Base-by-base conservation (phyloP, 1,140 invertebrate genomes). In the Schlechtendalia chinensis region DNA sequence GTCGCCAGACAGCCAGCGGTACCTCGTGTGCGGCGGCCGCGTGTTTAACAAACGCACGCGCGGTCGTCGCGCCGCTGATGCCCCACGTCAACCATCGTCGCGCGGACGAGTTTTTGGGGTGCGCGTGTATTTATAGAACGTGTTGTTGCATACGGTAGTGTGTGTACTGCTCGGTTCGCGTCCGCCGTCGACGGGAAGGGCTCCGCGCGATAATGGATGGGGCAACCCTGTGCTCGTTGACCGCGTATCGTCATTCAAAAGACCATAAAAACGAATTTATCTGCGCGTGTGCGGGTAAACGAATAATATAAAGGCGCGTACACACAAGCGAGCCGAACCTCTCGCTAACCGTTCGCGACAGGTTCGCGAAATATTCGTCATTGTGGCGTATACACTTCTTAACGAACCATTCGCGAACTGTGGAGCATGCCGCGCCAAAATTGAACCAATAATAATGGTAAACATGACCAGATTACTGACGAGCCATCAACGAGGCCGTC, bases 251-350 rank as follows among this genome's bases (percentile, higher is more conserved):
- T 47, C 58, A 58, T 79, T 79, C 53, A 79, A 79, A 79, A 79
- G 22, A 24, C 24, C 75, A 58, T 79, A 79, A 79, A 79, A 79
- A 79, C 24, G 53, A 63, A 61, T 61, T 79, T 61, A 79, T 79
- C 24, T 63, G 53, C 54, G 29, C 8, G 19, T 75, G 12, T 39
- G 29, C n/a, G 50, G 71, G 50, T 56, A n/a, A 11, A 32, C 53
- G 1, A 74, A 50, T 45, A 45, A 50, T 50, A 24, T 50, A 50
- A 24, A n/a, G n/a, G n/a, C n/a, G n/a, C n/a, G n/a, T n/a, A n/a
- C n/a, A n/a, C n/a, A n/a, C n/a, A n/a, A n/a, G n/a, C n/a, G n/a
- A n/a, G n/a, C n/a, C n/a, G n/a, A n/a, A n/a, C n/a, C n/a, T n/a
- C n/a, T n/a, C n/a, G n/a, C n/a, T n/a, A n/a, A n/a, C n/a, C n/a